These are phyloP conservation scores for Oasisia sp. DNA, from an alignment of 2,888 invertebrate species.

Conservation along the genomic window DNA sequence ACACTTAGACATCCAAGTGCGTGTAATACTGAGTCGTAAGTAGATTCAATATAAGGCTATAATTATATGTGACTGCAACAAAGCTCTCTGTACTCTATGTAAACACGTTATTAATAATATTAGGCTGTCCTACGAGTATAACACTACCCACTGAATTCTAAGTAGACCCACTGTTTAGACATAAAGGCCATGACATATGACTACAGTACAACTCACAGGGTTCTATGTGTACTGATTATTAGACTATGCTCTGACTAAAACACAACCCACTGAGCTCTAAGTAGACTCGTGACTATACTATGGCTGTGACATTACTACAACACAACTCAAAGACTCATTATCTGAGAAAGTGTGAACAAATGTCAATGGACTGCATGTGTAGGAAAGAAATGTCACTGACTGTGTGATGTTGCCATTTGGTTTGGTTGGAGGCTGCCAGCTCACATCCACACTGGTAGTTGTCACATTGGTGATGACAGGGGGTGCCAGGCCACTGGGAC, in stretches of 20 bases:
- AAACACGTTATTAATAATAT: no score
- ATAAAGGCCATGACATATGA: no score
- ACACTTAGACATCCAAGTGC: no score
- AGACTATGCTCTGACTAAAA: neutral
- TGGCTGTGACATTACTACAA: no score
- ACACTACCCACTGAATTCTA: no score
- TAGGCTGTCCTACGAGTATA: no score
- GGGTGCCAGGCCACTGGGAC: conserved; percentile 49
- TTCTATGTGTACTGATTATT: no score
- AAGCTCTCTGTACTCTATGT: no score
- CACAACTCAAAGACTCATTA: no score
- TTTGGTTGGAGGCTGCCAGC: conserved; percentile 53
- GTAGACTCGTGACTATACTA: neutral
- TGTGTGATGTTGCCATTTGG: conserved; percentile 57
- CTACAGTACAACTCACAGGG: no score
- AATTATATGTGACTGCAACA: neutral
- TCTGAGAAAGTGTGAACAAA: neutral
- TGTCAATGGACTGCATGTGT: no score
- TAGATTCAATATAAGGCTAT: neutral
- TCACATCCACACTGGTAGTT: conserved; percentile 45
- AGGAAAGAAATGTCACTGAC: conserved; percentile 44
- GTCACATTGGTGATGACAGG: conserved; percentile 47
- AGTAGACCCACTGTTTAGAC: no score
- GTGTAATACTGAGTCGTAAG: neutral
- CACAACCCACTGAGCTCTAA: neutral